Evolutionary conservation across 2,797 vertebrate genomes (phyloP).

Genomic region (Gobio occitaniae): DNA sequence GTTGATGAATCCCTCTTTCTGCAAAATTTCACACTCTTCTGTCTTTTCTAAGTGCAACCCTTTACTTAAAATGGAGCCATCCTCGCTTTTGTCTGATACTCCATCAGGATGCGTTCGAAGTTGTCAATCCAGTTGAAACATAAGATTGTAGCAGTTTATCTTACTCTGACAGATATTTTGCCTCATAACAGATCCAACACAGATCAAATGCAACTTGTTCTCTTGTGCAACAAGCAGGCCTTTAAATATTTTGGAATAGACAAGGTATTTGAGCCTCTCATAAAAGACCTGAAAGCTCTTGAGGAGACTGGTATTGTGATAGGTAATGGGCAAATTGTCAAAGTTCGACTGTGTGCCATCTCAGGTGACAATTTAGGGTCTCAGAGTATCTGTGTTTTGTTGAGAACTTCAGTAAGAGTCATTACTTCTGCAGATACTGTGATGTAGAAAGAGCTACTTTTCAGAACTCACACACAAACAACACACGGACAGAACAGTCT

Average conservation of each 20-base stretch:
- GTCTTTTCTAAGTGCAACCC: constrained; percentile 1
- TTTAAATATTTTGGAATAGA: constrained; percentile 39
- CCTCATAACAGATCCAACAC: constrained; percentile 27
- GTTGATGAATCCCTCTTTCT: constrained; percentile 21
- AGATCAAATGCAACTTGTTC: constrained; percentile 40
- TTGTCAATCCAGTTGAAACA: constrained; percentile 50
- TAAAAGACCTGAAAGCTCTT: constrained; percentile 42
- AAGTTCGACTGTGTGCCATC: constrained; percentile 19
- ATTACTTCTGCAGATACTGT: constrained; percentile 47
- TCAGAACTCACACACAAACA: neutral
- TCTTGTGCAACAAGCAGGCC: constrained; percentile 21
- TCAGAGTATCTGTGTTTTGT: constrained; percentile 8
- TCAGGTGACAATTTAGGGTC: constrained; percentile 14
- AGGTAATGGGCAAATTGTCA: constrained; percentile 26
- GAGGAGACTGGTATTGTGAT: constrained; percentile 26
- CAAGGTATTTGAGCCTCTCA: constrained; percentile 41
- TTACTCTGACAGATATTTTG: constrained; percentile 15
- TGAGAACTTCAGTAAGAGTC: constrained; percentile 35
- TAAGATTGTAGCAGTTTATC: constrained; percentile 27
- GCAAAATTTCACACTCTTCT: constrained; percentile 31
- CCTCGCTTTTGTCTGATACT: constrained; percentile 24
- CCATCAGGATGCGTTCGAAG: constrained; percentile 40
- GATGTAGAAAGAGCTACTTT: neutral
- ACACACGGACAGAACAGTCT: constrained; percentile 1
- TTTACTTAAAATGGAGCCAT: constrained; percentile 11